A percentile compares a stretch with the other conserved stretches of the same genome.
These are phyloP conservation scores for Amiota minor DNA, from an alignment of 2,888 invertebrate species.

Conservation along the genomic window DNA sequence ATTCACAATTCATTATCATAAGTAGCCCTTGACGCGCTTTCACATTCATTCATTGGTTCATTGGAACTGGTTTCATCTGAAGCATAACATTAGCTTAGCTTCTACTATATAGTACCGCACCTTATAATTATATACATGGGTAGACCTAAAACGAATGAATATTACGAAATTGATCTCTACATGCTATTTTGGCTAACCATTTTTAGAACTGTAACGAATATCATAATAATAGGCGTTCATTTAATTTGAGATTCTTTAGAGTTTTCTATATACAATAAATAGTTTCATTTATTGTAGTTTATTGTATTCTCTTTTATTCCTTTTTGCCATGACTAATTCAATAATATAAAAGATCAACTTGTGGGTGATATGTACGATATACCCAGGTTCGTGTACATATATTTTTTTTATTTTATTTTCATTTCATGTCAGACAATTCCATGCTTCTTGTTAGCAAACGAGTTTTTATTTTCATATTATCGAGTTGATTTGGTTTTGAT, in stretches of 20 bases:
- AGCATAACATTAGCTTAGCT: too few species aligned
- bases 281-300: constrained; percentile 39
- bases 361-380: constrained; percentile 58
- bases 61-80: too few species aligned
- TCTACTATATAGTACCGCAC: too few species aligned
- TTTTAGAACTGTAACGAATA: constrained; percentile 7
- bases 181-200: neutral
- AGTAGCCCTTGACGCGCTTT: too few species aligned
- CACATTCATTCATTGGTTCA: too few species aligned
- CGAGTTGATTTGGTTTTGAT: constrained; percentile 26
- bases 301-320: constrained; percentile 19
- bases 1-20: neutral
- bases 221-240: constrained; percentile 3
- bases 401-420: neutral
- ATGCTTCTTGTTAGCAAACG: constrained; percentile 14
- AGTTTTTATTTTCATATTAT: constrained; percentile 20
- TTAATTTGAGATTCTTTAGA: constrained; percentile 24
- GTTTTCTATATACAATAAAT: constrained; percentile 22
- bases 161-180: neutral
- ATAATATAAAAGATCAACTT: constrained; percentile 55
- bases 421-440: constrained; percentile 34
- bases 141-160: too few species aligned
- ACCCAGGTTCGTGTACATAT: too few species aligned
- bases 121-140: too few species aligned
- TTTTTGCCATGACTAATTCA: constrained; percentile 58